phyloP scores from a whole-genome alignment of 2,888 invertebrate genomes.

The Celastrina argiolus region DNA sequence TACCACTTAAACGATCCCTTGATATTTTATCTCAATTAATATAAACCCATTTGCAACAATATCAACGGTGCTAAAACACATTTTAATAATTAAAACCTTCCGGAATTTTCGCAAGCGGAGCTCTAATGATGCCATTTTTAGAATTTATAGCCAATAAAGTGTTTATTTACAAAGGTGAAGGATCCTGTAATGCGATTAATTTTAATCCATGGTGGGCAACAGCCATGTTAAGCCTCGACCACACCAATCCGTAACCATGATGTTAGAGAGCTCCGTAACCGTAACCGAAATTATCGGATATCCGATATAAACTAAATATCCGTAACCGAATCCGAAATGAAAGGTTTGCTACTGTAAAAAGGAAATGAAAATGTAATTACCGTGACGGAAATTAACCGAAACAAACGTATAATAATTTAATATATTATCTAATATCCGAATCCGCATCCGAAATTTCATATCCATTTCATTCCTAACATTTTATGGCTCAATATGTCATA shows the following conservation, averaged over 20 bases:
- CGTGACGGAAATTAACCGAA: too few species aligned
- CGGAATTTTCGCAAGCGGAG: constrained; percentile 24
- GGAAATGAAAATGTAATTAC: too few species aligned
- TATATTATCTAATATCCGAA: too few species aligned
- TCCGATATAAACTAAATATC: too few species aligned
- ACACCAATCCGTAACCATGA: background rate
- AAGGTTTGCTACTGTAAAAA: too few species aligned
- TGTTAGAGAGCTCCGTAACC: too few species aligned
- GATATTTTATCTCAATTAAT: constrained; percentile 6
- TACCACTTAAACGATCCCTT: background rate
- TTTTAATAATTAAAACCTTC: constrained; percentile 10
- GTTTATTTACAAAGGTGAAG: constrained; percentile 25
- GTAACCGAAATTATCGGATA: too few species aligned
- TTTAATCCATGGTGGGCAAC: background rate
- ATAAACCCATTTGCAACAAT: constrained; percentile 16
- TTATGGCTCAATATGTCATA: too few species aligned
- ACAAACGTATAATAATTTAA: too few species aligned
- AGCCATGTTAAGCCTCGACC: background rate
- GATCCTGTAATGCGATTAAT: background rate
- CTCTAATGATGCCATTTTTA: constrained; percentile 37
- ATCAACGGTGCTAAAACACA: background rate
- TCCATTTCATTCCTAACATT: too few species aligned
- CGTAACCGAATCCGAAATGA: too few species aligned
- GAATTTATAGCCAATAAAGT: constrained; percentile 38
- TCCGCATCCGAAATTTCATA: too few species aligned